These are phyloP conservation scores for Scrobipalpa costella DNA, from an alignment of 2,888 invertebrate genomes.

Conservation along the genomic window DNA sequence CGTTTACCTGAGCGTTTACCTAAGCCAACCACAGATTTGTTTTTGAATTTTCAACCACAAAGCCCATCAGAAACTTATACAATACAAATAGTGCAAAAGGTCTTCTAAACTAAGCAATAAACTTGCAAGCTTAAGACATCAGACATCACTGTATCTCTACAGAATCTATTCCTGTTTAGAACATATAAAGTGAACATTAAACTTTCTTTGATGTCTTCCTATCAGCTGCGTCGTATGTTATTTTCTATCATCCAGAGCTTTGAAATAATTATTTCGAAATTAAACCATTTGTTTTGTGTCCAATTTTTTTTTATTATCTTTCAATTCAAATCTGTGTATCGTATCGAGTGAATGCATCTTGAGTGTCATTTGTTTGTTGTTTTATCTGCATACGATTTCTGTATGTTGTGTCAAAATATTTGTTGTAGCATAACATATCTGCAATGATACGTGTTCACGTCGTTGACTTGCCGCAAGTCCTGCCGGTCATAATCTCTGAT, in stretches of 20 bases:
- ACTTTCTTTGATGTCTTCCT: conserved; percentile 51
- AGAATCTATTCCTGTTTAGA: conserved; percentile 43
- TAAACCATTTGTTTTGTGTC: conserved; percentile 31
- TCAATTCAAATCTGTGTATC: background rate
- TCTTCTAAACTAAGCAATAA: background rate
- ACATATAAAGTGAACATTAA: conserved; percentile 50
- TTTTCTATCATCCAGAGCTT: conserved; percentile 37
- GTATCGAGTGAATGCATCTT: background rate
- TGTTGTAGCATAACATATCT: background rate
- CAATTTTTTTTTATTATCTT: background rate
- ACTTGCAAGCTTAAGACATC: conserved; percentile 1
- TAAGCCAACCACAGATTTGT: background rate
- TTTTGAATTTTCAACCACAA: background rate
- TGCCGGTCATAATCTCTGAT: conserved; percentile 55
- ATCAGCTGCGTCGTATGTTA: conserved; percentile 42
- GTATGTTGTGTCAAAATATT: background rate
- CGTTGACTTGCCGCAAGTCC: conserved; percentile 45
- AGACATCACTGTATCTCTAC: conserved; percentile 20
- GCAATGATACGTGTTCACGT: background rate
- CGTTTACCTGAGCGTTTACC: background rate
- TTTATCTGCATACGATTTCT: too few species aligned
- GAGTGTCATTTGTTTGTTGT: background rate
- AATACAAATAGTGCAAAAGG: background rate
- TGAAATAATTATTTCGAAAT: conserved; percentile 7
- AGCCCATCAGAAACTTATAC: background rate